phyloP scores from a whole-genome alignment of 2,797 vertebrate genomes.

The Graptemys geographica region DNA sequence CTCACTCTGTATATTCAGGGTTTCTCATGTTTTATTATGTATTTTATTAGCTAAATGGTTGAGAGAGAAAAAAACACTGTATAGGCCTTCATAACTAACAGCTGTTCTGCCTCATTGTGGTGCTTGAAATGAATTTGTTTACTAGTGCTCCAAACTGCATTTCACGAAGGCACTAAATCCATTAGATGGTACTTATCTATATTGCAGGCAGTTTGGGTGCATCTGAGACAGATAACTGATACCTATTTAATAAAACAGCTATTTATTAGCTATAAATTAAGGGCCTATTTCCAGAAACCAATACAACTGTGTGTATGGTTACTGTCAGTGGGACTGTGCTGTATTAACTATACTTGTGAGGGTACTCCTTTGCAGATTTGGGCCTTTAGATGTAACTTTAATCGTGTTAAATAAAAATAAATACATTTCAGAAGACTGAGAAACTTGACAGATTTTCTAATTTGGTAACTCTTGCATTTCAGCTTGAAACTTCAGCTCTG shows the following conservation, averaged over 20 bases:
- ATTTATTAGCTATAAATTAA: slow-evolving; percentile 9
- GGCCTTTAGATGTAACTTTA: neutral
- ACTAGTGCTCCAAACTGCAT: slow-evolving; percentile 21
- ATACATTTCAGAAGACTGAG: neutral
- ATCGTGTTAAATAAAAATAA: neutral
- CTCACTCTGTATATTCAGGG: neutral
- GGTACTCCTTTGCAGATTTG: neutral
- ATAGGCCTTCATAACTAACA: neutral
- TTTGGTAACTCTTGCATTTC: neutral
- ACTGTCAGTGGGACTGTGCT: neutral
- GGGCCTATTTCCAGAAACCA: neutral
- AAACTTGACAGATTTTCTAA: neutral
- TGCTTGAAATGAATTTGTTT: slow-evolving; percentile 43
- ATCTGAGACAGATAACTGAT: neutral
- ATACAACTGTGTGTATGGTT: neutral
- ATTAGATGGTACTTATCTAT: neutral
- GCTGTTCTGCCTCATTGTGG: neutral
- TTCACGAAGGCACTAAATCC: neutral
- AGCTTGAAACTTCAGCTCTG: neutral
- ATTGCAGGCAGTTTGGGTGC: neutral
- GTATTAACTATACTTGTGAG: neutral
- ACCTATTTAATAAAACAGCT: neutral
- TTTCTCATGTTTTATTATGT: neutral
- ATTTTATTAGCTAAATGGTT: neutral
- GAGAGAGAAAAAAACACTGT: neutral